phyloP scores from a whole-genome alignment of 2,888 invertebrate species.

The Aporophyla nigra region DNA sequence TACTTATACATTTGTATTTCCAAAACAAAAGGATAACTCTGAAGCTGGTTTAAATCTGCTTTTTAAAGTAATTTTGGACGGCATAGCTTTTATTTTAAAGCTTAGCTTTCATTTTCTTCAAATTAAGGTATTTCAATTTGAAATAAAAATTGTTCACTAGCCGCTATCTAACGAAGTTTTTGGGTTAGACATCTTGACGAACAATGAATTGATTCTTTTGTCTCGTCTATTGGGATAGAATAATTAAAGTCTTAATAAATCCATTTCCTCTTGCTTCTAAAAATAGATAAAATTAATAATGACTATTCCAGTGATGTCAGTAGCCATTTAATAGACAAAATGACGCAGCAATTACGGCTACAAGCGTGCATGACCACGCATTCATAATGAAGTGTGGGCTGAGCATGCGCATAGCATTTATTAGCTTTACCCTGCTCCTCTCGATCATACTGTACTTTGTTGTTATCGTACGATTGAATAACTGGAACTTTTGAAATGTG shows the following conservation, averaged over 20 bases:
- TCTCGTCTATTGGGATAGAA: not conserved
- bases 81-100: too few relatives aligned
- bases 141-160: not conserved
- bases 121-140: not conserved
- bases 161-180: not conserved
- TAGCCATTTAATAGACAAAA: slow-evolving; percentile 66
- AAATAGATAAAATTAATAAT: slow-evolving; percentile 50
- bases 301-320: slow-evolving; percentile 55
- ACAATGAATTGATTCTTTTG: not conserved
- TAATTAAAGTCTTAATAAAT: not conserved
- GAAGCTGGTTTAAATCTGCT: not conserved
- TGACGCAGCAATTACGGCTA: slow-evolving; percentile 66
- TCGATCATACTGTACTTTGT: slow-evolving; percentile 31
- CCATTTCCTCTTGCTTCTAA: slow-evolving; percentile 31
- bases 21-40: not conserved
- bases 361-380: slow-evolving; percentile 61
- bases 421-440: slow-evolving; percentile 44
- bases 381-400: slow-evolving; percentile 57
- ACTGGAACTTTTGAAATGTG: slow-evolving; percentile 12
- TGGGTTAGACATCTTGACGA: not conserved
- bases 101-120: not conserved
- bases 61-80: not conserved
- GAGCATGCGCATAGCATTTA: slow-evolving; percentile 49
- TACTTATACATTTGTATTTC: not conserved
- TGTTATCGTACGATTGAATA: slow-evolving; percentile 29